A percentile compares a stretch with the other conserved stretches of the same genome.
Conservation (phyloP, 2,888 invertebrate genomes). For the Heliconius hortense region DNA sequence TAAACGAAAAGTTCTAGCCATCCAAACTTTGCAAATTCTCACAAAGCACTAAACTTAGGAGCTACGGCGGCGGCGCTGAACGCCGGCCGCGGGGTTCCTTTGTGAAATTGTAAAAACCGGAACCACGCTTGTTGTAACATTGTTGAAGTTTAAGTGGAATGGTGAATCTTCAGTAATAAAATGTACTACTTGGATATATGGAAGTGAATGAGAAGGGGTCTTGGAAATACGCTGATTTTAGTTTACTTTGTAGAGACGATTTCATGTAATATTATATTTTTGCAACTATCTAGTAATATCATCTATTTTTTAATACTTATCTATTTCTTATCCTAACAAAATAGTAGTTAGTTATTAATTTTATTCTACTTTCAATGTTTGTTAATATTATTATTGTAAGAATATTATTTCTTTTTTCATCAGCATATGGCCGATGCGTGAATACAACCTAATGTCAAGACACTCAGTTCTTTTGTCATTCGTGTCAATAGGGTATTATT, state of each 20-base stretch:
- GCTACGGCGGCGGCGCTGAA: not conserved
- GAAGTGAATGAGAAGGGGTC: not conserved
- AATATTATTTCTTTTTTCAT: no score
- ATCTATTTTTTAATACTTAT: no score
- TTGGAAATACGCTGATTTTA: slow-evolving; percentile 1
- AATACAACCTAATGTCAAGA: no score
- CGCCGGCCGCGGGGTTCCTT: slow-evolving; percentile 17
- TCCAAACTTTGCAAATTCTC: slow-evolving; percentile 20
- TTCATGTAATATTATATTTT: not conserved
- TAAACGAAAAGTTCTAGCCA: slow-evolving; percentile 9
- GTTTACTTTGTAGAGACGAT: not conserved
- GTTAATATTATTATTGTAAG: no score
- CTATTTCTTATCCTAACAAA: no score
- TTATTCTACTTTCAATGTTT: no score
- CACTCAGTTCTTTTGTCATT: no score
- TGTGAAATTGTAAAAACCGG: slow-evolving; percentile 34
- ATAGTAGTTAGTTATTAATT: no score
- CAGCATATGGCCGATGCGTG: no score
- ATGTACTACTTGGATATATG: not conserved
- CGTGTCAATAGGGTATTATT: no score
- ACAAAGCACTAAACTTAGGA: slow-evolving; percentile 27
- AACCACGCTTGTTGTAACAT: slow-evolving; percentile 25
- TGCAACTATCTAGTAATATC: not conserved
- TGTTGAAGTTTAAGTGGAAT: slow-evolving; percentile 30
- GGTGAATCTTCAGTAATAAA: slow-evolving; percentile 25